Base-by-base conservation (phyloP, 2,888 invertebrate species). In the Tubulanus polymorphus region DNA sequence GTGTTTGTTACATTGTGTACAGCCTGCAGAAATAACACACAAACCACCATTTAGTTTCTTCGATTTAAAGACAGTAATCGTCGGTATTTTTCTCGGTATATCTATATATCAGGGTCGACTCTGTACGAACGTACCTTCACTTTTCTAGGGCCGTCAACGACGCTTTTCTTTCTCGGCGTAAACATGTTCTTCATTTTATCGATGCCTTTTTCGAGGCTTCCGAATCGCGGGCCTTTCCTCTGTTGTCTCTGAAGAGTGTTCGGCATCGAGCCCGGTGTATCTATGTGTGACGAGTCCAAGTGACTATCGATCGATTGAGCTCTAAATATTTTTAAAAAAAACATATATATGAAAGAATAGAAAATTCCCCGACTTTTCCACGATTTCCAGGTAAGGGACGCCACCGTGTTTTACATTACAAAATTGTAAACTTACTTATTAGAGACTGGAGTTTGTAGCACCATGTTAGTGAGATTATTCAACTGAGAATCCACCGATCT, bases 1-100 rank as follows among this genome's bases (percentile, higher is more conserved):
- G 88, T 88, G 47, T 86, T 85, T 5, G 88, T 88, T 48, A 89
- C 86, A 73, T 88, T 88, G 70, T 86, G 86, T 64, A 87, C 77
- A 55, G 85, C 84, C 75, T 77, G 65, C 25, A 65, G 63, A n/a
- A 26, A 2, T 48, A 48, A 49, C 20, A 3, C 5, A 47, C 18
- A 47, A 23, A 15, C 29, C 12, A 48, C 35, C 20, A 10, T 8
- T 10, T 15, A 48, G 12, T 46, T 12, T 12, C 12, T n/a, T n/a
- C 12, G 12, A 35, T 35, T 35, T 12, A 35, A 12, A 35, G 35
- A 35, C n/a, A n/a, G 35, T 12, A 12, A n/a, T 35, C 35, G 12
- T 35, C n/a, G 35, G 12, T 12, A 35, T n/a, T 35, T 12, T n/a
- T n/a, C n/a, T n/a, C n/a, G n/a, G n/a, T n/a, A n/a, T n/a, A n/a